Percentiles rank a stretch among this genome's conserved stretches.
Evolutionary conservation across 1,140 invertebrate species (phyloP).

Genomic region (Anthonomus grandis): DNA sequence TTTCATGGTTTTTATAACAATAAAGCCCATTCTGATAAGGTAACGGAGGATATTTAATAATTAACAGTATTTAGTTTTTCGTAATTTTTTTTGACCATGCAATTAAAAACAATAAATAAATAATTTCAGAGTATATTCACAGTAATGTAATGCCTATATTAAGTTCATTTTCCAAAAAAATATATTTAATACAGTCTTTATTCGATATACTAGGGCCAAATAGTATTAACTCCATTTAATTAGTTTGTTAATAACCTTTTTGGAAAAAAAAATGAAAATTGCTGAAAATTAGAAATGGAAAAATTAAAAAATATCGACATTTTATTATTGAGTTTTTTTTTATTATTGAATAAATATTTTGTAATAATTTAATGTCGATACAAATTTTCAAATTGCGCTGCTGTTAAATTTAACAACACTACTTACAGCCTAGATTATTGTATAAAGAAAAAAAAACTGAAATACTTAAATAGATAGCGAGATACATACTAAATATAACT

Average conservation of each 20-base stretch:
- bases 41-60: not conserved
- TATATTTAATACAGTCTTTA: not conserved
- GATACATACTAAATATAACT: too few relatives aligned
- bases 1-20: not conserved
- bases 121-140: not conserved
- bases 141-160: not conserved
- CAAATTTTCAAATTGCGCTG: not conserved
- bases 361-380: not conserved
- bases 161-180: not conserved
- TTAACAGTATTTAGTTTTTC: not conserved
- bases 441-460: too few relatives aligned
- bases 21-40: constrained; percentile 3
- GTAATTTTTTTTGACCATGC: not conserved
- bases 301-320: not conserved
- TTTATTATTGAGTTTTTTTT: not conserved
- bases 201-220: not conserved
- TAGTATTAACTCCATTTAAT: not conserved
- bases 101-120: not conserved
- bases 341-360: not conserved
- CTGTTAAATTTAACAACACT: not conserved
- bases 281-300: not conserved
- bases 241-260: not conserved
- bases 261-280: not conserved
- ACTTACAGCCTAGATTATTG: too few relatives aligned
- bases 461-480: too few relatives aligned